Conservation (phyloP, 2,888 invertebrate species). For the Troilus luridus region DNA sequence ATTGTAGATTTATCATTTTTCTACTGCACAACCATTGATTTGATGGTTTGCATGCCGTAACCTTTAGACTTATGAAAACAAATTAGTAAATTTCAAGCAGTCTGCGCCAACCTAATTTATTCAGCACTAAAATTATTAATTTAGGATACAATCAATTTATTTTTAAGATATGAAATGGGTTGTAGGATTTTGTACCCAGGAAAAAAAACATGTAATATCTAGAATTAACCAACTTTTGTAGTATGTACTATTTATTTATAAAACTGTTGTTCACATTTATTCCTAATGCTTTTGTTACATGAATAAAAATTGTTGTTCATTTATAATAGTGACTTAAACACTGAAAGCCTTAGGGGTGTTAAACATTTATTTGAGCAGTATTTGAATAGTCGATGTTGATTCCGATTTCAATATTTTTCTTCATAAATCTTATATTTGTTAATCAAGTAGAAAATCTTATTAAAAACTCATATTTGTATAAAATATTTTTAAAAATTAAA, state of each 20-base stretch:
- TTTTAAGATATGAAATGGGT: not conserved
- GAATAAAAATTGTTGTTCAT: not conserved
- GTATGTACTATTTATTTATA: not conserved
- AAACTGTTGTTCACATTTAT: not conserved
- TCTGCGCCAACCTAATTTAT: not conserved
- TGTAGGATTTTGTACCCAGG: not conserved
- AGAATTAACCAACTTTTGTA: not conserved
- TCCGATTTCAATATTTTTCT: conserved; percentile 48
- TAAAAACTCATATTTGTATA: conserved; percentile 43
- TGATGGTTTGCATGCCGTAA: not conserved
- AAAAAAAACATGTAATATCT: not conserved
- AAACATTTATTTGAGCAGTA: conserved; percentile 35
- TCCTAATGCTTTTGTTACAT: not conserved
- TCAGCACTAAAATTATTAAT: not conserved
- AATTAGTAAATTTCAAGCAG: not conserved
- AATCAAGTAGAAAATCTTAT: conserved; percentile 17
- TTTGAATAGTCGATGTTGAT: not conserved
- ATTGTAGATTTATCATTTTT: not conserved
- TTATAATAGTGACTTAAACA: not conserved
- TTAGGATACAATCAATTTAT: not conserved
- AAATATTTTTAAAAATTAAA: not conserved
- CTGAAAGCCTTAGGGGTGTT: not conserved
- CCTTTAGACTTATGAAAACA: not conserved
- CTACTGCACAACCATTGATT: not conserved
- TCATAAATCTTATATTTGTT: conserved; percentile 43